Percentiles rank a stretch among this genome's conserved stretches.
phyloP scores from a whole-genome alignment of 2,888 invertebrate genomes.

The Tipula lateralis region DNA sequence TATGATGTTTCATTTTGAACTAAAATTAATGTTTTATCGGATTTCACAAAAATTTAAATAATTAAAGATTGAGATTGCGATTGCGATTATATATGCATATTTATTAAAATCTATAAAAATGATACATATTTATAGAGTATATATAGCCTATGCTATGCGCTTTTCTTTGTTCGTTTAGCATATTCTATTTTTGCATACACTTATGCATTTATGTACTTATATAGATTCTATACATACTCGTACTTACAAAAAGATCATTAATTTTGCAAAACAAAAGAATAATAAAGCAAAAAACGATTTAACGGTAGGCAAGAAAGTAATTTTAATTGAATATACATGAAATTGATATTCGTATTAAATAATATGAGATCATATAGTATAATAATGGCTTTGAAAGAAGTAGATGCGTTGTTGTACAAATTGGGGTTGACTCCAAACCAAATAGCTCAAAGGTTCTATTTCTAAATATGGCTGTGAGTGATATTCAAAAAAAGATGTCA shows the following conservation, averaged over 20 bases:
- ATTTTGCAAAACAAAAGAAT: neutral
- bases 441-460: too few relatives aligned
- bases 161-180: neutral
- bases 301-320: neutral
- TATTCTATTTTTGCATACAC: too few relatives aligned
- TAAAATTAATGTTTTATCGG: too few relatives aligned
- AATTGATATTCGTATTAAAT: neutral
- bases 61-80: neutral
- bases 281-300: neutral
- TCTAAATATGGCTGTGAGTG: too few relatives aligned
- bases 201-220: neutral
- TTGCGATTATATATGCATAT: neutral
- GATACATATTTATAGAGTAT: neutral
- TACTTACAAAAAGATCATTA: neutral
- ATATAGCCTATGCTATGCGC: neutral
- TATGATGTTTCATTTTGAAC: too few relatives aligned
- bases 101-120: neutral
- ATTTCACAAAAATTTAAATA: too few relatives aligned
- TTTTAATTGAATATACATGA: neutral
- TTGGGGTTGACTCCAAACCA: too few relatives aligned
- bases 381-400: too few relatives aligned
- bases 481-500: too few relatives aligned
- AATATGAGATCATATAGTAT: neutral
- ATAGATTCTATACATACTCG: neutral
- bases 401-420: too few relatives aligned